phyloP scores from a whole-genome alignment of 2,888 invertebrate species.

The Tenthredo scrophulariae region DNA sequence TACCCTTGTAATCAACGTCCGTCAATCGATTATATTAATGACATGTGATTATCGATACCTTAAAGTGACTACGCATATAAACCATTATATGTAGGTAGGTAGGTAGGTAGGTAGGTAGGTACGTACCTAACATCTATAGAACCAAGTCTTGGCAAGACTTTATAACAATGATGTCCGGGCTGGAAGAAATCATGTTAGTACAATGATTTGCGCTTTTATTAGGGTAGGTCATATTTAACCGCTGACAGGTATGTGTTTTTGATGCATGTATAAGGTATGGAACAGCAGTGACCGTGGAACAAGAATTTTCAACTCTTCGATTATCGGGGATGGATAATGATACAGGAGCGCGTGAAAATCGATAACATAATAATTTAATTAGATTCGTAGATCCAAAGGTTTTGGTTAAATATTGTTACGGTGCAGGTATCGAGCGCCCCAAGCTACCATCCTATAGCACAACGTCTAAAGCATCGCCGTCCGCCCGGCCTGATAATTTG shows the following conservation, averaged over 20 bases:
- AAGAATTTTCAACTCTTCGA: neutral
- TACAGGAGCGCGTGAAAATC: neutral
- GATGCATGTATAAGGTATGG: conserved; percentile 16
- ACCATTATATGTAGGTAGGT: conserved; percentile 57
- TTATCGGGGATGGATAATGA: neutral
- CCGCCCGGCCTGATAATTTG: conserved; percentile 58
- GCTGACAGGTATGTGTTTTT: conserved; percentile 48
- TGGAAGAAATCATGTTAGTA: conserved; percentile 48
- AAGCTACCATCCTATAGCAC: neutral
- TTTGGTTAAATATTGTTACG: conserved; percentile 18
- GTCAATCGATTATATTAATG: conserved; percentile 54
- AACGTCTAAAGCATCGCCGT: conserved; percentile 50
- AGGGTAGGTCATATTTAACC: conserved; percentile 60
- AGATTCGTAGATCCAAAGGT: neutral
- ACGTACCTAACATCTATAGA: conserved; percentile 16
- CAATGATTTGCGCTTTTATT: conserved; percentile 63
- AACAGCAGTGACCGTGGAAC: neutral
- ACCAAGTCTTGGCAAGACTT: conserved; percentile 41
- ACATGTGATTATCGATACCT: conserved; percentile 55
- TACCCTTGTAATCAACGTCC: conserved; percentile 50
- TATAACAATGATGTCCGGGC: conserved; percentile 56
- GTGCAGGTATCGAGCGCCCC: neutral
- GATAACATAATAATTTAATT: conserved; percentile 43
- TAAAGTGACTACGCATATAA: conserved; percentile 42
- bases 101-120: conserved; percentile 56